Evolutionary conservation across 30 jellyfish, hydroid and myxozoan species (phyloP).

Genomic region (Phacellophora camtschatica): DNA sequence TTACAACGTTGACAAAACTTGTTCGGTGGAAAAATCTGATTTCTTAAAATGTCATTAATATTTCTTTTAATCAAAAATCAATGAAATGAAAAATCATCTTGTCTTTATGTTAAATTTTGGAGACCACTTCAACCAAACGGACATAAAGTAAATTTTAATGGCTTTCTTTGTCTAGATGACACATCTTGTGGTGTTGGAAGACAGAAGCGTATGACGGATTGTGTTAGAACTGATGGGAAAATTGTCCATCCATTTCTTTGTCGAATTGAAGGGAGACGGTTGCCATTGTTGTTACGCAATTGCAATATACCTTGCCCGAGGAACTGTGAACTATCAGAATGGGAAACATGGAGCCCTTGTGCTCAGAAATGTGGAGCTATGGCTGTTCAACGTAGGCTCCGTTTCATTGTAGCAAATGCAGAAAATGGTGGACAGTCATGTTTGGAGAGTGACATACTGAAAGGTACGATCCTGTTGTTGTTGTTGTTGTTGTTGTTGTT

Average conservation of each 20-base stretch:
- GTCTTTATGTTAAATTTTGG: too few species aligned
- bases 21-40: too few species aligned
- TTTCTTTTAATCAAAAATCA: too few species aligned
- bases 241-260: constrained; percentile 52
- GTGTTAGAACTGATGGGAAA: constrained; percentile 62
- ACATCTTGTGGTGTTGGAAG: constrained; percentile 65
- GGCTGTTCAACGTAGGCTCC: constrained; percentile 41
- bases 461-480: constrained; percentile 26
- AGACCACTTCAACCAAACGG: too few species aligned
- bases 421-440: constrained; percentile 54
- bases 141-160: background rate
- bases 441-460: constrained; percentile 27
- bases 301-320: constrained; percentile 67
- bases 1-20: too few species aligned
- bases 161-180: constrained; percentile 5
- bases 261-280: constrained; percentile 44
- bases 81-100: too few species aligned
- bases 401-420: constrained; percentile 47
- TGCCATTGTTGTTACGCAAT: constrained; percentile 39
- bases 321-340: constrained; percentile 66
- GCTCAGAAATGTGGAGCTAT: constrained; percentile 36
- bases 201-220: constrained; percentile 55
- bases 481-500: background rate
- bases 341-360: constrained; percentile 69
- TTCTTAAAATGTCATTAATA: too few species aligned